Conservation (phyloP, 2,888 invertebrate species). For the Drosophila leonis region DNA sequence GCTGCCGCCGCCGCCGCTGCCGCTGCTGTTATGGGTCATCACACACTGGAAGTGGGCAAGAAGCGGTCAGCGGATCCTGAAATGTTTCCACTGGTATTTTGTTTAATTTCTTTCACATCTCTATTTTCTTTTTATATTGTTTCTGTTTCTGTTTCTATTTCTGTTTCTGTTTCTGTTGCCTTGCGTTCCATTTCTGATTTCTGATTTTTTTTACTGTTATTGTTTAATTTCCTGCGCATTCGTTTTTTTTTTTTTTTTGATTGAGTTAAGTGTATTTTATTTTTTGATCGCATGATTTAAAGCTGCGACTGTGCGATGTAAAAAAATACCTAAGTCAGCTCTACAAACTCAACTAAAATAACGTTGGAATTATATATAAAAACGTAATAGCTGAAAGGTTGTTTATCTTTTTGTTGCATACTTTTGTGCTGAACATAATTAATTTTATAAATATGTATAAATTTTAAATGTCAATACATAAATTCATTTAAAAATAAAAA, state of each 20-base stretch:
- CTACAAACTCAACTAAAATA: background rate
- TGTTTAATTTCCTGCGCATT: slow-evolving; percentile 35
- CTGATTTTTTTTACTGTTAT: slow-evolving; percentile 26
- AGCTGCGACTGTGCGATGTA: slow-evolving; percentile 13
- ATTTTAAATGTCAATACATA: background rate
- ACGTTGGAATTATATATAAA: background rate
- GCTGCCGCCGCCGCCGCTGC: slow-evolving; percentile 88
- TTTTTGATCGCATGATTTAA: slow-evolving; percentile 50
- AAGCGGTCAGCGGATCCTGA: slow-evolving; percentile 96
- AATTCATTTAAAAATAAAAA: background rate
- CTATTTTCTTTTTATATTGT: slow-evolving; percentile 29
- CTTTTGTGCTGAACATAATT: background rate
- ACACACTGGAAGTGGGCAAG: slow-evolving; percentile 95
- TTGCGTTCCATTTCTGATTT: slow-evolving; percentile 32
- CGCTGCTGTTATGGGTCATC: slow-evolving; percentile 84
- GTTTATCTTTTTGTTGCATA: background rate
- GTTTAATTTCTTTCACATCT: slow-evolving; percentile 62
- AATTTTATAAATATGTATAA: background rate
- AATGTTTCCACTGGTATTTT: slow-evolving; percentile 95
- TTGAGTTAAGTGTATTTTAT: slow-evolving; percentile 24
- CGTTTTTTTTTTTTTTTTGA: slow-evolving; percentile 1
- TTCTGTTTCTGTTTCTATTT: slow-evolving; percentile 36
- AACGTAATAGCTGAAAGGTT: background rate
- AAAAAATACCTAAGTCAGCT: slow-evolving; percentile 2
- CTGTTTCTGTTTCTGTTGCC: slow-evolving; percentile 29